Base-by-base conservation (phyloP, 2,888 invertebrate genomes). In the Polydesmus complanatus region DNA sequence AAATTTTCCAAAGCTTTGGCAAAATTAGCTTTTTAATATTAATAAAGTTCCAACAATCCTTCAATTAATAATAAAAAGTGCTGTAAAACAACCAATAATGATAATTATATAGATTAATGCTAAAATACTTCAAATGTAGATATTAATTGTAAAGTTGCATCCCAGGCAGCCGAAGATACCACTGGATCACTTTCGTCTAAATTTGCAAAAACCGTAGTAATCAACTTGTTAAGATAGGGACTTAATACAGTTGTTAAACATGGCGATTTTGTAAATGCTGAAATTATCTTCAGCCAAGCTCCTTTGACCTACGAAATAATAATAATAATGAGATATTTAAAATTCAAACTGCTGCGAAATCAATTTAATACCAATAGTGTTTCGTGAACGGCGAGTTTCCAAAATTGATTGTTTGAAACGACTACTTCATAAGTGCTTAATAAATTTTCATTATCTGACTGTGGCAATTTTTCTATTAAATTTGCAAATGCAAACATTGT, bases 1-100 rank as follows among this genome's bases (percentile, higher is more conserved):
- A 71, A 50, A 85, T 74, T 55, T 77, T 75, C 73, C 80, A 82
- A n/a, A 89, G 70, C 73, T 85, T 85, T 0, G 85, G 83, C 62
- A 85, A 73, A 47, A 91, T 78, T 1, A 83, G 76, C 70, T 88
- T 89, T 64, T 84, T 83, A 56, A 86, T 78, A 69, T 84, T 87
- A 2, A 89, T 76, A 68, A 81, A 78, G 50, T 75, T 74, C 77
- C 83, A 81, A 80, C 86, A 87, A 59, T 84, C 81, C 85, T 88
- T 71, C 48, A 75, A 74, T n/a, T n/a, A 64, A 70, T 69, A 67
- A 57, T 26, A 64, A 14, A 3, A 18, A 25, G n/a, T n/a, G n/a
- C n/a, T 18, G 53, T 25, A 3, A 2, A 62, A 27, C 37, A 2
- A 18, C 2, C 27, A 18, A 48, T 21, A n/a, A 50, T 23, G 14